A percentile compares a stretch with the other conserved stretches of the same genome.
These are phyloP conservation scores for Orthosia gothica DNA, from an alignment of 2,888 invertebrate species.

Conservation along the genomic window DNA sequence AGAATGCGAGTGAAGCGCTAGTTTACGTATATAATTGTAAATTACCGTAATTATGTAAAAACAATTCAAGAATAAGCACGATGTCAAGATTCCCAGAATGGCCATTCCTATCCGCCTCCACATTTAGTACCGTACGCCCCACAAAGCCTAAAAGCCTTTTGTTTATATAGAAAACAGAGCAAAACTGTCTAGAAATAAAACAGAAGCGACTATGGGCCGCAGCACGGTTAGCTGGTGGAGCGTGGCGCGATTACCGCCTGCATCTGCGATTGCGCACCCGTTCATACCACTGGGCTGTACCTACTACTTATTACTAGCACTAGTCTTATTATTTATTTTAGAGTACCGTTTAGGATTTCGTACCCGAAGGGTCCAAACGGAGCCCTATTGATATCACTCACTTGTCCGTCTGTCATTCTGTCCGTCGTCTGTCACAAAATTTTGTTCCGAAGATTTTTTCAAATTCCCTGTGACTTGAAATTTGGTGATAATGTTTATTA, in stretches of 20 bases:
- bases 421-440: too few species aligned
- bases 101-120: background rate
- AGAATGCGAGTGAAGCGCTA: too few species aligned
- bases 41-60: background rate
- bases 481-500: too few species aligned
- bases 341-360: background rate
- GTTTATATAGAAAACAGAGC: conserved; percentile 46
- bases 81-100: background rate
- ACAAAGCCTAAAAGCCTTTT: conserved; percentile 16
- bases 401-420: too few species aligned
- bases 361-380: too few species aligned
- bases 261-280: conserved; percentile 69
- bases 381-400: too few species aligned
- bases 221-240: conserved; percentile 83
- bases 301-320: conserved; percentile 5
- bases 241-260: conserved; percentile 73
- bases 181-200: conserved; percentile 61
- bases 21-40: background rate
- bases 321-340: background rate
- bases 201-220: conserved; percentile 61
- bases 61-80: background rate
- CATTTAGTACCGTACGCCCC: conserved; percentile 21
- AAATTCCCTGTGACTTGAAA: background rate
- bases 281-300: conserved; percentile 49
- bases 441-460: too few species aligned